Evolutionary conservation across 2,797 vertebrate genomes (phyloP).

Genomic region (Thaleichthys pacificus): DNA sequence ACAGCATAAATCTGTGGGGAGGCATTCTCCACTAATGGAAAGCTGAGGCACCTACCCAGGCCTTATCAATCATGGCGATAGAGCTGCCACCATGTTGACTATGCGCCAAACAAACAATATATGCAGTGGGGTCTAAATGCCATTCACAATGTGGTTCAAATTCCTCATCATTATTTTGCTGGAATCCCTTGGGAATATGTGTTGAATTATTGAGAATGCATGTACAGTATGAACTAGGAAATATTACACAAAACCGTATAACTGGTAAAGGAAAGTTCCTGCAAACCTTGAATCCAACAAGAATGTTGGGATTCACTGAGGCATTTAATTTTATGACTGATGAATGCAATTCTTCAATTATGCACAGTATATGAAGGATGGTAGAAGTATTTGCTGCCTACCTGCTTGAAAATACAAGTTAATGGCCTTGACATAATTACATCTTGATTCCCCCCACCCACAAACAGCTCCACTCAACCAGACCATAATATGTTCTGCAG

Average conservation of each 20-base stretch:
- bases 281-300: constrained; percentile 6
- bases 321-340: too few relatives aligned
- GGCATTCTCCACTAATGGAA: constrained; percentile 60
- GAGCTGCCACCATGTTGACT: constrained; percentile 68
- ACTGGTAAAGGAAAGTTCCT: constrained; percentile 23
- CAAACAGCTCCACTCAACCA: not conserved
- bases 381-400: too few relatives aligned
- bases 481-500: not conserved
- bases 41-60: constrained; percentile 33
- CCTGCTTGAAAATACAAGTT: too few relatives aligned
- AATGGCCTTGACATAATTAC: too few relatives aligned
- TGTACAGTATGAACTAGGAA: constrained; percentile 26
- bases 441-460: too few relatives aligned
- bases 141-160: constrained; percentile 55
- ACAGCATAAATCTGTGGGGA: constrained; percentile 62
- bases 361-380: too few relatives aligned
- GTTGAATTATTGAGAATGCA: constrained; percentile 57
- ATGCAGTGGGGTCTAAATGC: constrained; percentile 65
- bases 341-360: too few relatives aligned
- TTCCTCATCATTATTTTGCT: constrained; percentile 55
- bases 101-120: constrained; percentile 70
- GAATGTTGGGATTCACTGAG: constrained; percentile 33
- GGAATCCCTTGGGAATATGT: constrained; percentile 45
- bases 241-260: constrained; percentile 3
- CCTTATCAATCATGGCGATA: constrained; percentile 69